Percentiles rank a stretch among this genome's conserved stretches.
phyloP scores from a whole-genome alignment of 2,113 vertebrate genomes.

The Bufo bufo region DNA sequence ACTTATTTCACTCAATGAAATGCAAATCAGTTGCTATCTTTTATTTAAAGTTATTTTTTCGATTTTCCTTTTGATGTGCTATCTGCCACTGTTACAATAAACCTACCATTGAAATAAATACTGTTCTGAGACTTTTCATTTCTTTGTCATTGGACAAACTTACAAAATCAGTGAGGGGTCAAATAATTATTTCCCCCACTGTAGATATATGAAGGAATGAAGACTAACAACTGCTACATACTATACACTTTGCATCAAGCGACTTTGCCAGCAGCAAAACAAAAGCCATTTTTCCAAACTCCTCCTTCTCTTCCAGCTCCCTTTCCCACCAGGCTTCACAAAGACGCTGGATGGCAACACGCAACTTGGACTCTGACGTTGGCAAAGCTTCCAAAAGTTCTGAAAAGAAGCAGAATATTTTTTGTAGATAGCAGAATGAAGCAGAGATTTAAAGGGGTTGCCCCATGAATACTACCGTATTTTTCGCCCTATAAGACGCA shows the following conservation, averaged over 20 bases:
- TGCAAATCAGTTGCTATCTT: too few species aligned
- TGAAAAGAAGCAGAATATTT: conserved; percentile 60
- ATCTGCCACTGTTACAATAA: too few species aligned
- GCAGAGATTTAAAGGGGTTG: background rate
- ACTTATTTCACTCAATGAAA: too few species aligned
- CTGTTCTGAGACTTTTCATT: too few species aligned
- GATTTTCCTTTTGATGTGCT: too few species aligned
- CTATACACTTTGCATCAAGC: conserved; percentile 76
- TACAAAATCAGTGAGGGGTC: too few species aligned
- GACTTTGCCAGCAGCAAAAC: conserved; percentile 79
- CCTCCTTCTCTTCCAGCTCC: conserved; percentile 83
- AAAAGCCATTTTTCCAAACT: conserved; percentile 83
- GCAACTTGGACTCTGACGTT: conserved; percentile 72
- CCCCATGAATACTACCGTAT: background rate
- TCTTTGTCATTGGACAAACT: too few species aligned
- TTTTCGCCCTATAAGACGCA: too few species aligned
- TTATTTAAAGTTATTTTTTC: too few species aligned
- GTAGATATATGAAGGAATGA: background rate
- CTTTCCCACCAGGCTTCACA: conserved; percentile 90
- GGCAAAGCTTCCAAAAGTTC: conserved; percentile 78
- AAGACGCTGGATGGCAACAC: conserved; percentile 71
- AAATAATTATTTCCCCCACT: too few species aligned
- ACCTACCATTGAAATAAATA: too few species aligned
- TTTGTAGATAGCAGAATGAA: background rate
- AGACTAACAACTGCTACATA: conserved; percentile 61